A percentile compares a stretch with the other conserved stretches of the same genome.
phyloP scores from a whole-genome alignment of 2,888 invertebrate genomes.

The Epinotia brunnichana region DNA sequence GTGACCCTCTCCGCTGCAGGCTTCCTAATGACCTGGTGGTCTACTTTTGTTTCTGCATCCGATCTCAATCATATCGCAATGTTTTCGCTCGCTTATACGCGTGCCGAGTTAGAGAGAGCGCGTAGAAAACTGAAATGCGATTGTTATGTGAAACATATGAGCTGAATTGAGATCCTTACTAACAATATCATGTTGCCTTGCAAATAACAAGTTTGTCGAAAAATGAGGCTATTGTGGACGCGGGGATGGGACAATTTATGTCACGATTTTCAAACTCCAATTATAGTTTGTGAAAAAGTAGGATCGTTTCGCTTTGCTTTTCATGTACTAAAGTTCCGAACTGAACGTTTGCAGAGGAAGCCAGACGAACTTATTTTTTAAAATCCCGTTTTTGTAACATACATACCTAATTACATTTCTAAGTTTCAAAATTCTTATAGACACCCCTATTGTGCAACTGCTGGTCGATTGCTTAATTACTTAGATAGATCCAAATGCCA shows the following conservation, averaged over 20 bases:
- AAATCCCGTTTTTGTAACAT: too few species aligned
- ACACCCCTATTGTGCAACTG: too few species aligned
- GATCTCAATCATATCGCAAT: not conserved
- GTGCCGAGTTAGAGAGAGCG: not conserved
- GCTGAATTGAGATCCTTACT: not conserved
- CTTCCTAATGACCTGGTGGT: conserved; percentile 4
- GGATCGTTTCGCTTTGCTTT: not conserved
- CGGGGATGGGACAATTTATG: not conserved
- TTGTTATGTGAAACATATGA: not conserved
- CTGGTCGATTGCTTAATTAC: too few species aligned
- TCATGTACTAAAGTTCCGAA: too few species aligned
- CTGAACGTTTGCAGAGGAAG: too few species aligned
- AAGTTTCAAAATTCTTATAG: too few species aligned
- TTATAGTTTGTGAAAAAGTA: not conserved
- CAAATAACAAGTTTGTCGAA: not conserved
- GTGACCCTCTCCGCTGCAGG: not conserved
- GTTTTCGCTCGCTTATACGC: not conserved
- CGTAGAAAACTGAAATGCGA: not conserved
- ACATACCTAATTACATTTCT: too few species aligned
- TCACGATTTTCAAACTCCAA: not conserved
- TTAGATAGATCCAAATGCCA: too few species aligned
- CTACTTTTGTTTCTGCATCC: not conserved
- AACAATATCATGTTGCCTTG: not conserved
- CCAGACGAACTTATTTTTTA: too few species aligned
- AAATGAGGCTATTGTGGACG: not conserved